phyloP scores from a whole-genome alignment of 2,797 vertebrate species.

The Gorsachius magnificus region DNA sequence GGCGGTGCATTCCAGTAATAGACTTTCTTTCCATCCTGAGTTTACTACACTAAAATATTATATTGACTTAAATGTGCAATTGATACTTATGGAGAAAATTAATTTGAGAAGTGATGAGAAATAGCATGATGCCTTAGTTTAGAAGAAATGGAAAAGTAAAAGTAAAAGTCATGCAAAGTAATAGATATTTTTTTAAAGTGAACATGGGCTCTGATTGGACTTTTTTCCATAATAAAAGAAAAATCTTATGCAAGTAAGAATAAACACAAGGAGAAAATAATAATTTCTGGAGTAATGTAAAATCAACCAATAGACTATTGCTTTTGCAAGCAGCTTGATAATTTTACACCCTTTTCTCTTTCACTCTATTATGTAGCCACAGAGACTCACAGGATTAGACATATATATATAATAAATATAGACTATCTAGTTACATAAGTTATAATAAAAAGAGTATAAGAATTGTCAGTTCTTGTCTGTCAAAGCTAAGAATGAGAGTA shows the following conservation, averaged over 20 bases:
- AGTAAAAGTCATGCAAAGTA: neutral
- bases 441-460: neutral
- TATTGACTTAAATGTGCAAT: neutral
- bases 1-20: neutral
- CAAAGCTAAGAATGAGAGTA: constrained; percentile 26
- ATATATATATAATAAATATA: constrained; percentile 5
- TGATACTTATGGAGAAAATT: neutral
- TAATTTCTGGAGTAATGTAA: neutral
- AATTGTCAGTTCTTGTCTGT: constrained; percentile 23
- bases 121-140: neutral
- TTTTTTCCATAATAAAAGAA: neutral
- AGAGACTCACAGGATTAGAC: neutral
- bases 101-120: neutral
- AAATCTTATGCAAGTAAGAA: neutral
- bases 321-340: neutral
- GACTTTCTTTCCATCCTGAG: neutral
- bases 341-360: neutral
- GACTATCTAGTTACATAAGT: constrained; percentile 2
- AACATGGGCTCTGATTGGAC: neutral
- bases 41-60: neutral
- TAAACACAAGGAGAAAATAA: neutral
- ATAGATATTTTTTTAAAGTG: neutral
- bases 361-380: neutral
- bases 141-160: neutral
- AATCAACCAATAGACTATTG: neutral